Conservation (phyloP, 2,113 vertebrate species). For the Dasyornis broadbenti region DNA sequence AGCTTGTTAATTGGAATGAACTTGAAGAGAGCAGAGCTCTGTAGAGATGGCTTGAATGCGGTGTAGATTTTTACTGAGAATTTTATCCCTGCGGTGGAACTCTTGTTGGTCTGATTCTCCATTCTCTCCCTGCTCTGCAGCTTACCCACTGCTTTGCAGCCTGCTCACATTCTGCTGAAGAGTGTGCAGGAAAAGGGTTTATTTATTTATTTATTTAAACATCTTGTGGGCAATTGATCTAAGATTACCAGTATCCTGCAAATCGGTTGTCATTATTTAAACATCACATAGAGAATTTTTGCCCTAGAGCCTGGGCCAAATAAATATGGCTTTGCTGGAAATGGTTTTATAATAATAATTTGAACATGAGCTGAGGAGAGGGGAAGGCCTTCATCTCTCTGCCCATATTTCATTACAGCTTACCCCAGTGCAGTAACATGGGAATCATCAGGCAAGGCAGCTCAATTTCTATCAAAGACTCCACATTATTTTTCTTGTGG, state of each 20-base stretch:
- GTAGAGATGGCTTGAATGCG: neutral
- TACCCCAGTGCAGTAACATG: neutral
- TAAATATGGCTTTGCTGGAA: constrained; percentile 24
- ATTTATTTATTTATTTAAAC: neutral
- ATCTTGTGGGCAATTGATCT: neutral
- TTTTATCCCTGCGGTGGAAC: neutral
- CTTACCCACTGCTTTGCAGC: neutral
- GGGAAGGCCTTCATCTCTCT: neutral
- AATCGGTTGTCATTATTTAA: constrained; percentile 58
- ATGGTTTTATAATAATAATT: constrained; percentile 26
- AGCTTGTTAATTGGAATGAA: neutral
- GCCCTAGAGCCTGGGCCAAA: constrained; percentile 17
- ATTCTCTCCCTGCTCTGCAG: neutral
- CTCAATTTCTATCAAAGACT: neutral
- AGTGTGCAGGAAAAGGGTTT: neutral
- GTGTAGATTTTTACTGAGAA: neutral
- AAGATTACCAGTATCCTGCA: constrained; percentile 27
- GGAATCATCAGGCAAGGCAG: neutral
- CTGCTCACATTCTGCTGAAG: neutral
- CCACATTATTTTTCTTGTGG: neutral
- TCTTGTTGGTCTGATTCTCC: neutral
- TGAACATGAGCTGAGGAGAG: neutral
- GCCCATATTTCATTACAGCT: neutral
- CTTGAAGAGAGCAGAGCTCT: neutral
- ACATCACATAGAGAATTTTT: constrained; percentile 28